Evolutionary conservation across 1,140 invertebrate species (phyloP).

Genomic region (Nebria ingens): DNA sequence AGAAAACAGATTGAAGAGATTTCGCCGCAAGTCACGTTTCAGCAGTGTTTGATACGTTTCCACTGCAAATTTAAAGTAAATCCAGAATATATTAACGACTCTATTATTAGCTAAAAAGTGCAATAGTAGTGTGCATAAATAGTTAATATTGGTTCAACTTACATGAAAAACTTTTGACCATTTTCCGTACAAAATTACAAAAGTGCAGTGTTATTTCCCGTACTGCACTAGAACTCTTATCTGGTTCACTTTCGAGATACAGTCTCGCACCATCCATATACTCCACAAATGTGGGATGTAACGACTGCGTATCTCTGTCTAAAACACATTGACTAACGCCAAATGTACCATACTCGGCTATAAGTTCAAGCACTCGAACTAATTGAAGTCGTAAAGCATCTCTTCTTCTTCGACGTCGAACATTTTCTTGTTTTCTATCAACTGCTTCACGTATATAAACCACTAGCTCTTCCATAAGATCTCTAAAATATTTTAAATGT

Average conservation of each 20-base stretch:
- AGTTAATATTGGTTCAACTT: conserved; percentile 43
- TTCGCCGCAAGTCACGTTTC: conserved; percentile 74
- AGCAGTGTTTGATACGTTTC: conserved; percentile 76
- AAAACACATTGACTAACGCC: conserved; percentile 71
- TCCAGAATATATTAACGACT: neutral
- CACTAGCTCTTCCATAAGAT: conserved; percentile 92
- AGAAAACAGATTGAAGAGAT: conserved; percentile 85
- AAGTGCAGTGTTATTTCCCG: conserved; percentile 86
- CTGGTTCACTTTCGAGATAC: conserved; percentile 83
- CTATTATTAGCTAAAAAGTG: neutral
- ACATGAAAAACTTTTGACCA: conserved; percentile 86
- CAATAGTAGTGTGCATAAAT: neutral
- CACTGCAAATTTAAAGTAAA: conserved; percentile 48
- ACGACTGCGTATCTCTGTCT: conserved; percentile 67
- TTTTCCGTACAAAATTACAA: conserved; percentile 85
- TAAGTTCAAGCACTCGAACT: conserved; percentile 81
- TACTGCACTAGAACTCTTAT: conserved; percentile 71
- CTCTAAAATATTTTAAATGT: conserved; percentile 44
- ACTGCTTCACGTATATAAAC: conserved; percentile 87
- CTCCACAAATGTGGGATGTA: conserved; percentile 84
- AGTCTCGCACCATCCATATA: conserved; percentile 90
- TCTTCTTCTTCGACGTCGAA: conserved; percentile 73
- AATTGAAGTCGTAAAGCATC: conserved; percentile 88
- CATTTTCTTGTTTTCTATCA: conserved; percentile 96
- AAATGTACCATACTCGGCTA: conserved; percentile 88